Base-by-base conservation (phyloP, 1,140 invertebrate genomes). In the Epicauta chinensis region DNA sequence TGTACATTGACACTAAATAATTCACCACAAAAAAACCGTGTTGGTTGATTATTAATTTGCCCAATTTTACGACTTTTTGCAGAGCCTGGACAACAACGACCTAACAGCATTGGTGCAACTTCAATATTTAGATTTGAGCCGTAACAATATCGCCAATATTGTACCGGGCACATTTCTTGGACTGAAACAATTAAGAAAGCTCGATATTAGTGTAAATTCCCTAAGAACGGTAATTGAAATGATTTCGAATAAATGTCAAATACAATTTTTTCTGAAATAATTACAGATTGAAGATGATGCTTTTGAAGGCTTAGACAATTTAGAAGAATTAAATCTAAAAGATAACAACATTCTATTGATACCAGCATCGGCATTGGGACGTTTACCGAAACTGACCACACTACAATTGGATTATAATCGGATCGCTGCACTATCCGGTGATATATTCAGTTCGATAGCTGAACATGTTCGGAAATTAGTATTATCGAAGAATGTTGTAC, bases 281-380 rank as follows among this genome's bases (percentile, higher is more conserved):
- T 78, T 78, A 38, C 67, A 91, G 89, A 82, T 92, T 14, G 88
- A 92, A 71, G 89, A 91, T 56, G 85, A 89, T 51, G 83, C 86
- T 0, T 86, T 93, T 62, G 86, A 90, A 62, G 89, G 89, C 1
- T 69, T 94, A 40, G 77, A 79, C 14, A 85, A 79, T 53, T 66
- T 95, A 7, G 81, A 89, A 68, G 84, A 81, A 9, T 71, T 95
- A 5, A 82, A 86, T n/a, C 72, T 95, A 2, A 81, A 84, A 63
- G 91, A 95, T 64, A 93, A 94, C 67, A 91, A 91, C 51, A 87
- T 94, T 37, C 73, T 93, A 0, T 69, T 90, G 2, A 82, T 93
- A 23, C 91, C 91, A 1, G 83, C 85, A 1, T 81, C 83, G 12
- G 87, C 89, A 6, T 70, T 94, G 2, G 81, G 81, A 13, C 77